Evolutionary conservation across 1,140 invertebrate genomes (phyloP).

Genomic region (Neodiprion virginianus): DNA sequence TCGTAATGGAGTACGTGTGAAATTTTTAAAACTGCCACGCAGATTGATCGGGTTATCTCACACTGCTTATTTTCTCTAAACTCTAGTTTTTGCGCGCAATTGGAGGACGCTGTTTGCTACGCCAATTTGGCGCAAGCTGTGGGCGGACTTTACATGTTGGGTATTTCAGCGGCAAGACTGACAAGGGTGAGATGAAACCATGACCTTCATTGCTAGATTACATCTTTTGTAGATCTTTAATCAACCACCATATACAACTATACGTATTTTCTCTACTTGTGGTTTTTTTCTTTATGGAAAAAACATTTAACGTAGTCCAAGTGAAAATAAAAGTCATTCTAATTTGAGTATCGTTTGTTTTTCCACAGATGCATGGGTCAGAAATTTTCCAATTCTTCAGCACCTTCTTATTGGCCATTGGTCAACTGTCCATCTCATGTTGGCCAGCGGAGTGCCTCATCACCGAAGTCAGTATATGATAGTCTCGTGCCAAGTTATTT

Average conservation of each 20-base stretch:
- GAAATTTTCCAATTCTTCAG: not conserved
- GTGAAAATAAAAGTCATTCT: too few species aligned
- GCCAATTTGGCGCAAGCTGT: conserved; percentile 1
- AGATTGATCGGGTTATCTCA: not conserved
- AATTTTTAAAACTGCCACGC: not conserved
- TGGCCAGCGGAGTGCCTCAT: not conserved
- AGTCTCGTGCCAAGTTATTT: not conserved
- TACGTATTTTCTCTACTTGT: not conserved
- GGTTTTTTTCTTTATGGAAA: too few species aligned
- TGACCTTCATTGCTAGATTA: not conserved
- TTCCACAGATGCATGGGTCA: not conserved
- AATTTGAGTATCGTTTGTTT: not conserved
- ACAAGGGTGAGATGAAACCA: not conserved
- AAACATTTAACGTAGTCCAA: too few species aligned
- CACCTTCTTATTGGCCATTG: not conserved
- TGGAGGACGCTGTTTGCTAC: not conserved
- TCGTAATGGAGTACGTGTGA: not conserved
- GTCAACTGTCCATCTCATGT: not conserved
- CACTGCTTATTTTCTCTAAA: not conserved
- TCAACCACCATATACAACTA: not conserved
- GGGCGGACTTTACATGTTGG: not conserved
- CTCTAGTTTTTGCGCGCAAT: not conserved
- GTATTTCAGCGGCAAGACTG: not conserved
- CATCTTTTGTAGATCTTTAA: not conserved
- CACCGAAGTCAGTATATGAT: not conserved